Conservation (phyloP, 1,140 invertebrate genomes). For the Panulirus ornatus region DNA sequence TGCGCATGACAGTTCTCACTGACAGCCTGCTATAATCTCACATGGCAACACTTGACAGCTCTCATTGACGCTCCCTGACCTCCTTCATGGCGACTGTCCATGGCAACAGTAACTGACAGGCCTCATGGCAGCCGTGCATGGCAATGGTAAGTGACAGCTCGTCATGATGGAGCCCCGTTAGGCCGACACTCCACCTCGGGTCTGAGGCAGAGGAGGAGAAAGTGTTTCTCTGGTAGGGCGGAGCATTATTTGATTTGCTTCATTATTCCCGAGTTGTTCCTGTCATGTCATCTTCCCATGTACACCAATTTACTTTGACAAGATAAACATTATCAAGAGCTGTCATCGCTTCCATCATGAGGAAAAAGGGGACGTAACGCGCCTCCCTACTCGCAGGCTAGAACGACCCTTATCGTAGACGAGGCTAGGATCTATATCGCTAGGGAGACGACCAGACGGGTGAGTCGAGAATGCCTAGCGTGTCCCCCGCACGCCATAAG, state of each 20-base stretch:
- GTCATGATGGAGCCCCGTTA: too few species aligned
- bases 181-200: neutral
- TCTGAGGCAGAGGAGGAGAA: neutral
- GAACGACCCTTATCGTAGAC: conserved; percentile 27
- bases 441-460: neutral
- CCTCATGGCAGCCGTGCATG: neutral
- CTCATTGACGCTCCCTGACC: neutral
- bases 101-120: neutral
- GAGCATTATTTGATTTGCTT: conserved; percentile 74
- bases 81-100: neutral
- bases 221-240: neutral
- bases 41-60: neutral
- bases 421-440: conserved; percentile 42
- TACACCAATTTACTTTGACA: conserved; percentile 75
- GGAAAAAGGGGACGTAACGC: conserved; percentile 41
- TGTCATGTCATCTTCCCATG: conserved; percentile 73
- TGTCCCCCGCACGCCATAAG: conserved; percentile 60
- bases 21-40: neutral
- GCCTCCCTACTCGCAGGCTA: neutral
- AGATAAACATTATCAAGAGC: conserved; percentile 75
- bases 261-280: conserved; percentile 74
- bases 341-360: conserved; percentile 71
- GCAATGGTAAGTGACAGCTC: too few species aligned
- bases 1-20: neutral
- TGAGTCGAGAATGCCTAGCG: conserved; percentile 49